Evolutionary conservation across 2,113 vertebrate species (phyloP).

Genomic region (Emydura subglobosa): DNA sequence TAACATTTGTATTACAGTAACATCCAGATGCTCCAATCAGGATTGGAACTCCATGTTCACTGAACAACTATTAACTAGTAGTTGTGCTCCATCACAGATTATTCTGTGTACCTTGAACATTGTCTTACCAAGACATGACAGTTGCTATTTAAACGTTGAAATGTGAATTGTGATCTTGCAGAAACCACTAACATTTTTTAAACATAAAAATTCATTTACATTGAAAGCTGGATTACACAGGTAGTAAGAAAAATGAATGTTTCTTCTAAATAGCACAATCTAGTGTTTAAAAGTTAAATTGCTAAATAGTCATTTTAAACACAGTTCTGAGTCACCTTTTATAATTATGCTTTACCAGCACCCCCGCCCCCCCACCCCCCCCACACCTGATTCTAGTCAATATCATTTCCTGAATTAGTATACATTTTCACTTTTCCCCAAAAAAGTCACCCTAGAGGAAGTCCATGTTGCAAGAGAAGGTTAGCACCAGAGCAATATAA

Average conservation of each 20-base stretch:
- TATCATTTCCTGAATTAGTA: background rate
- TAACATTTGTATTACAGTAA: background rate
- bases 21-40: background rate
- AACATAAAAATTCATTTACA: background rate
- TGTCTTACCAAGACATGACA: background rate
- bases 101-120: background rate
- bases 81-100: background rate
- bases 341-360: background rate
- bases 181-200: background rate
- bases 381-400: background rate
- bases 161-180: background rate
- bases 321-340: background rate
- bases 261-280: background rate
- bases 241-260: background rate
- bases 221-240: background rate
- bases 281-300: background rate
- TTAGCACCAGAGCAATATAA: fast-evolving
- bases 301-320: background rate
- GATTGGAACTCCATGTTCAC: background rate
- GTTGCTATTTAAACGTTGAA: background rate
- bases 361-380: background rate
- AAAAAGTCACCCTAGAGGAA: background rate
- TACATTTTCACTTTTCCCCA: background rate
- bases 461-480: background rate
- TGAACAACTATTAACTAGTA: background rate